A percentile compares a stretch with the other conserved stretches of the same genome.
These are phyloP conservation scores for Lophura nycthemera DNA, from an alignment of 2,113 vertebrate species.

Conservation along the genomic window DNA sequence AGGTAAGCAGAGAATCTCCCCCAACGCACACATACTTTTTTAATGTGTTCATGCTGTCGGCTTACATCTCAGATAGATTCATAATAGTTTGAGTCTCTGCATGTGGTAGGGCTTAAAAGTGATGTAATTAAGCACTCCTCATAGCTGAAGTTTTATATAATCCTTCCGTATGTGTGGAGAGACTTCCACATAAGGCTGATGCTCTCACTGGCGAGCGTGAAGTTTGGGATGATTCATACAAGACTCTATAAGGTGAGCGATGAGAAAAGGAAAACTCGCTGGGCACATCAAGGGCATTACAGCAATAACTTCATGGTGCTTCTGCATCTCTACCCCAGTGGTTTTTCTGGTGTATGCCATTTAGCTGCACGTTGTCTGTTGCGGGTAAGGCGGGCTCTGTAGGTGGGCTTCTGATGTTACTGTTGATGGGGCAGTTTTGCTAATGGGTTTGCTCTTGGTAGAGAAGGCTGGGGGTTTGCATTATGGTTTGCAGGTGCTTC, in stretches of 20 bases:
- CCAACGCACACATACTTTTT: neutral
- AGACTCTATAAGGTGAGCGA: neutral
- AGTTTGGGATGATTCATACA: neutral
- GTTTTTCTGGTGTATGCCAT: rapidly evolving
- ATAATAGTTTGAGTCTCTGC: neutral
- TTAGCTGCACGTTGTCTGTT: neutral
- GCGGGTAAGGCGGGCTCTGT: neutral
- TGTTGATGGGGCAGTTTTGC: neutral
- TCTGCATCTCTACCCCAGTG: neutral
- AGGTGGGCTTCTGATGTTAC: neutral
- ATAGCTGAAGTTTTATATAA: neutral
- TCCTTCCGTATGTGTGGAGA: neutral
- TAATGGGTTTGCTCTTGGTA: neutral
- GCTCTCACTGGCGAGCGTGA: neutral
- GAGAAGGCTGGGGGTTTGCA: neutral
- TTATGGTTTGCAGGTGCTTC: neutral
- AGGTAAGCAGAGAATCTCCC: neutral
- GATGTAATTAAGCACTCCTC: neutral
- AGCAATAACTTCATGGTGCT: neutral
- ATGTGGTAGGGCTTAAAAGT: neutral
- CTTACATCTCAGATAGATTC: neutral
- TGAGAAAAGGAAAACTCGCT: neutral
- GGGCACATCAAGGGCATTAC: neutral
- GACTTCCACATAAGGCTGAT: neutral
- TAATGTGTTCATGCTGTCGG: neutral